Base-by-base conservation (phyloP, 1,140 invertebrate species). In the Holcopasites calliopsidis region DNA sequence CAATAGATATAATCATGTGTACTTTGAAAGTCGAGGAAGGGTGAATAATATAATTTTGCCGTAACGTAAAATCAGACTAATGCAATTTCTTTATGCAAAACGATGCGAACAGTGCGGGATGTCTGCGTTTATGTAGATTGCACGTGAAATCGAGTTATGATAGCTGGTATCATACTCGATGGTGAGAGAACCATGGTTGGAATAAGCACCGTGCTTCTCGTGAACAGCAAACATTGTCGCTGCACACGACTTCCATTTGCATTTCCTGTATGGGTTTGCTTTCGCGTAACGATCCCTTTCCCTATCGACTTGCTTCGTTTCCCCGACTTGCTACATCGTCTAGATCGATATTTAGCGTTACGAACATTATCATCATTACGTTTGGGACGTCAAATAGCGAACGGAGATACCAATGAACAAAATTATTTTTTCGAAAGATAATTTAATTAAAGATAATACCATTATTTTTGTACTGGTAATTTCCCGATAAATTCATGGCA, bases 171-270 rank as follows among this genome's bases (percentile, higher is more conserved):
- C 35, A 64, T 47, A 21, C 58, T 49, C 28, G 60, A 79, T 54
- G 61, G 61, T 8, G 13, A 3, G 5, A 44, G 52, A 42, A 6
- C 16, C 21, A 68, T 49, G 49, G 21, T 16, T 21, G 33, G 64
- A 69, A 58, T 38, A 44, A 58, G 44, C 54, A 44, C 42, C 26
- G 33, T 50, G 33, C 42, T 55, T 23, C 57, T 60, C 42, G 62
- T 18, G 50, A 50, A 47, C 26, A 23, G 64, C 57, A 82, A 77
- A 80, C 80, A 72, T 77, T 80, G 49, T 80, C 47, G 70, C 13
- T 49, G 54, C 28, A n/a, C 28, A 33, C 65, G 33, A 42, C 70
- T 60, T 64, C 33, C 54, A 60, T 61, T 61, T 61, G 18, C 72
- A 47, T 74, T 57, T 68, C 31, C 42, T 28, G 33, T 57, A 57